Conservation (phyloP, 2,888 invertebrate species). For the Ophion costatus region DNA sequence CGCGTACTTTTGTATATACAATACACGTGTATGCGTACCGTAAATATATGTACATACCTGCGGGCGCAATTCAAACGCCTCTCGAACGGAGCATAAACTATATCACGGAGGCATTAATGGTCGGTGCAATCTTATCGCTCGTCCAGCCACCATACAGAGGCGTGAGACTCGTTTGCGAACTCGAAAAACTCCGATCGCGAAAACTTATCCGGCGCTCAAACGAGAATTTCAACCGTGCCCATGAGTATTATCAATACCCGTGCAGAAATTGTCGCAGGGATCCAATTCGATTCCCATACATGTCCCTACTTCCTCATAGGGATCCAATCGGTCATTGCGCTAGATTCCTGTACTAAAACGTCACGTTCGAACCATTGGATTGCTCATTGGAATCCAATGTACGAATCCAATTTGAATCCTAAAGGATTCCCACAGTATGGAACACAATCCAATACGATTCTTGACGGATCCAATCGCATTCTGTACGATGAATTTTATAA, state of each 20-base stretch:
- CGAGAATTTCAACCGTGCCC: not conserved
- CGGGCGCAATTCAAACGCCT: conserved; percentile 57
- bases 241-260: not conserved
- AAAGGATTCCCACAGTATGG: too few species aligned
- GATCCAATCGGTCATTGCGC: too few species aligned
- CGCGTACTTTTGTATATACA: not conserved
- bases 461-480: too few species aligned
- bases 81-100: conserved; percentile 63
- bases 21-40: not conserved
- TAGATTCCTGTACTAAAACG: too few species aligned
- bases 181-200: conserved; percentile 23
- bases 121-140: conserved; percentile 68
- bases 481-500: too few species aligned
- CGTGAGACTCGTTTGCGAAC: conserved; percentile 38
- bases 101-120: conserved; percentile 67
- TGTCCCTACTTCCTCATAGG: too few species aligned
- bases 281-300: too few species aligned
- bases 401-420: too few species aligned
- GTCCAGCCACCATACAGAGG: conserved; percentile 50
- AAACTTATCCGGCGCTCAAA: conserved; percentile 14
- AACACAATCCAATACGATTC: too few species aligned
- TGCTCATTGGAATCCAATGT: too few species aligned
- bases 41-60: conserved; percentile 25
- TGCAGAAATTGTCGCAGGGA: too few species aligned
- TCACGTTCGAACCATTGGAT: too few species aligned